phyloP scores from a whole-genome alignment of 2,797 vertebrate genomes.

The Dermochelys coriacea region DNA sequence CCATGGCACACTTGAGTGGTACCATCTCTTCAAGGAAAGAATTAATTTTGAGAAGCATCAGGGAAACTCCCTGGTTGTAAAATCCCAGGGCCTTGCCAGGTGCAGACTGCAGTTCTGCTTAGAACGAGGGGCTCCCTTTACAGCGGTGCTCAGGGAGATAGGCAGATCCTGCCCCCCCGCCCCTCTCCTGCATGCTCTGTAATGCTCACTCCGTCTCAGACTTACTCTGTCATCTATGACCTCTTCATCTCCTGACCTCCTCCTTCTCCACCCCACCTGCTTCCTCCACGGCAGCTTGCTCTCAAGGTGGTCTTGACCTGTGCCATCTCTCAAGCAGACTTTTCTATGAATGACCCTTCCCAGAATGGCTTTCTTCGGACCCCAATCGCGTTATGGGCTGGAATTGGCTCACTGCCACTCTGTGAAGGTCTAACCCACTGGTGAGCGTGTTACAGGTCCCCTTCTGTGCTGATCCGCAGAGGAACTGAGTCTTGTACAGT shows the following conservation, averaged over 20 bases:
- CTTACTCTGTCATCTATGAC: not conserved
- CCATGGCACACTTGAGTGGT: not conserved
- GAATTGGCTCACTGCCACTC: not conserved
- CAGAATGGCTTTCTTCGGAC: not conserved
- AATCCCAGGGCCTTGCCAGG: not conserved
- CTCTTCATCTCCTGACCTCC: not conserved
- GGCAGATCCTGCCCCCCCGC: not conserved
- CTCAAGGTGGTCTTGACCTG: not conserved
- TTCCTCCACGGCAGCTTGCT: not conserved
- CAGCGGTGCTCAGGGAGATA: accelerated
- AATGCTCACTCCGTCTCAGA: not conserved
- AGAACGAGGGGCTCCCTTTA: no score
- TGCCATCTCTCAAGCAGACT: not conserved
- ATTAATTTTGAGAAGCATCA: no score
- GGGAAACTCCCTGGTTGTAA: not conserved
- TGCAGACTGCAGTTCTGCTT: not conserved
- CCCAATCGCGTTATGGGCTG: not conserved
- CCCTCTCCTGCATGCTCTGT: not conserved
- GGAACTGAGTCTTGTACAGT: not conserved
- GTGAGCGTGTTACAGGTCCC: not conserved
- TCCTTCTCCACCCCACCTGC: no score
- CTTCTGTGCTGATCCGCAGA: not conserved
- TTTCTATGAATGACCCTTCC: not conserved
- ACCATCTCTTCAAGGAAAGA: not conserved
- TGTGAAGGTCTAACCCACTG: not conserved